phyloP scores from a whole-genome alignment of 1,140 invertebrate genomes.

The Aphidius ervi region DNA sequence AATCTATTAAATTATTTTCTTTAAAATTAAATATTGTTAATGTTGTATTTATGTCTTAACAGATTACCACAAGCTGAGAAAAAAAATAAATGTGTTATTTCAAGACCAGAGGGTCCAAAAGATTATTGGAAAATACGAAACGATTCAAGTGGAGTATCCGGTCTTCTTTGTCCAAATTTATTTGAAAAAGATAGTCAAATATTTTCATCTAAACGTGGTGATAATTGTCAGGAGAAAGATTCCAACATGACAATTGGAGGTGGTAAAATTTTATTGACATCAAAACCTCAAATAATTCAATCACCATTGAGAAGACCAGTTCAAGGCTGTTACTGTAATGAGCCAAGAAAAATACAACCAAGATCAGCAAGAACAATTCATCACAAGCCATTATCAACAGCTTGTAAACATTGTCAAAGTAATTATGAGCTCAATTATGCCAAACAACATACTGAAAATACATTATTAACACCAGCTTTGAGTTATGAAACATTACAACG shows the following conservation, averaged over 20 bases:
- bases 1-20: constrained; percentile 17
- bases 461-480: constrained; percentile 17
- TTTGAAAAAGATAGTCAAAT: constrained; percentile 15
- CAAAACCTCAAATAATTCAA: constrained; percentile 29
- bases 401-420: constrained; percentile 27
- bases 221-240: constrained; percentile 1
- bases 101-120: background rate
- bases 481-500: constrained; percentile 35
- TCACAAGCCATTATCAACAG: constrained; percentile 17
- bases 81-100: background rate
- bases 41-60: background rate
- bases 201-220: constrained; percentile 1
- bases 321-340: constrained; percentile 42
- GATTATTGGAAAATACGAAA: constrained; percentile 30
- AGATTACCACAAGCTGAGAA: constrained; percentile 18
- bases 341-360: constrained; percentile 23
- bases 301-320: constrained; percentile 30
- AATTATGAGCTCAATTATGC: constrained; percentile 14
- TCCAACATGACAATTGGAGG: constrained; percentile 20
- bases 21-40: background rate
- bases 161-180: constrained; percentile 15
- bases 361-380: constrained; percentile 23
- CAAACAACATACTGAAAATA: background rate
- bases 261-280: constrained; percentile 30
- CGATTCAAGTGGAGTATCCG: constrained; percentile 25